Evolutionary conservation across 2,888 invertebrate genomes (phyloP), one percentile per base, ranked within the genome.

Genomic region (Tipula lateralis): DNA sequence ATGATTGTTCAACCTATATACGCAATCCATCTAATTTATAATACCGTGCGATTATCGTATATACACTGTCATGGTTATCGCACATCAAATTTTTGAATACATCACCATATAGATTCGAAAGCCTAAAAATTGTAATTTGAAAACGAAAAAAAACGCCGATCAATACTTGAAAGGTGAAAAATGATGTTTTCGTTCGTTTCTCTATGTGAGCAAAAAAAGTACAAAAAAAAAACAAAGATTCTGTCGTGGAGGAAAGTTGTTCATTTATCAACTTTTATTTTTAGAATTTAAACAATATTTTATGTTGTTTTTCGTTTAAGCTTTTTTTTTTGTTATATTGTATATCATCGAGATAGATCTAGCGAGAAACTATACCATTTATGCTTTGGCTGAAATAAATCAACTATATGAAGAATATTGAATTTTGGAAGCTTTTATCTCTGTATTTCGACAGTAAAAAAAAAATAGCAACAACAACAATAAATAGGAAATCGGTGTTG

Each of bases 131-230:
- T 24, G 24, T 24, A 24, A 66, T 24, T 24, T 66, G n/a, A 66
- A 66, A 44, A 32, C 9, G 2, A 39, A 66, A 66, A 66, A 66
- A 24, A 66, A 9, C 19, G 24, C 19, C 19, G 66, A 66, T 66
- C 66, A 66, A 66, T 66, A 66, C 66, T 66, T 66, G 66, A 66
- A 66, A 66, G 66, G 66, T 66, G 66, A 66, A 66, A 66, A 66
- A 66, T 66, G 66, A 66, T 19, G 19, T 66, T 66, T 24, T 66
- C 24, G 66, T 66, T 66, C 24, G 19, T 66, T 24, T 66, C n/a
- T 19, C 66, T 12, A 66, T 66, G 13, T 66, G 24, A 7, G 24
- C 19, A 66, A 24, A 3, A 66, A 66, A 12, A 24, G 9, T 7
- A n/a, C n/a, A 50, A 50, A 50, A 50, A 50, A 3, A 13, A 44